A percentile compares a stretch with the other conserved stretches of the same genome.
Conservation (phyloP, 2,888 invertebrate genomes). For the Patella depressa region DNA sequence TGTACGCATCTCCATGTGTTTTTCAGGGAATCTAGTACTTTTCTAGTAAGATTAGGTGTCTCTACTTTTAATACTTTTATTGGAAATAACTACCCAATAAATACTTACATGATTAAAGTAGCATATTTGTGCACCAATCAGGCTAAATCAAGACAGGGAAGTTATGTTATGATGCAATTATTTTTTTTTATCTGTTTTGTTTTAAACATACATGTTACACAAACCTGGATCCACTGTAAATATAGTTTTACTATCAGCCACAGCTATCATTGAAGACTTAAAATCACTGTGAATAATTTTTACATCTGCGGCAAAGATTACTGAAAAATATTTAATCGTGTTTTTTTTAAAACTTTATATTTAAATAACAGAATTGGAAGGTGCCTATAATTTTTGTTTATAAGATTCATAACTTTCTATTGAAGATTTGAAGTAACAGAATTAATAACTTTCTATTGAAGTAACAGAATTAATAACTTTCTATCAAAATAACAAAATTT, state of each 20-base stretch:
- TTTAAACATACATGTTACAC: neutral
- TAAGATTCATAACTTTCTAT: neutral
- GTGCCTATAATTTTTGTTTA: too few species aligned
- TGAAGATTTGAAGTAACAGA: too few species aligned
- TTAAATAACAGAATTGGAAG: too few species aligned
- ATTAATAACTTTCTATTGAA: neutral
- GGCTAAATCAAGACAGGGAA: neutral
- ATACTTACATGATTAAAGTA: too few species aligned
- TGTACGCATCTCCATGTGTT: too few species aligned
- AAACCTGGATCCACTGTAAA: slow-evolving; percentile 68
- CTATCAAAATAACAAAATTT: neutral
- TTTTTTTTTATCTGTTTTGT: too few species aligned
- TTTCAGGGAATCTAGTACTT: too few species aligned
- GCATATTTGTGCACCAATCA: neutral
- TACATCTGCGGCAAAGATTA: slow-evolving; percentile 66
- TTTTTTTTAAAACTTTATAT: too few species aligned
- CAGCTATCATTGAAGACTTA: slow-evolving; percentile 64
- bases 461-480: too few species aligned
- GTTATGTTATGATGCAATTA: neutral
- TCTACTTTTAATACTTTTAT: too few species aligned
- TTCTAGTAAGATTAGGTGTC: too few species aligned
- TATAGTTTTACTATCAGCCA: slow-evolving; percentile 65
- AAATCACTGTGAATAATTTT: slow-evolving; percentile 64
- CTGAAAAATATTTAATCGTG: slow-evolving; percentile 42
- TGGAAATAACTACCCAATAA: too few species aligned